These are phyloP conservation scores for Tetragonisca angustula DNA, from an alignment of 2,888 invertebrate species.

Conservation along the genomic window DNA sequence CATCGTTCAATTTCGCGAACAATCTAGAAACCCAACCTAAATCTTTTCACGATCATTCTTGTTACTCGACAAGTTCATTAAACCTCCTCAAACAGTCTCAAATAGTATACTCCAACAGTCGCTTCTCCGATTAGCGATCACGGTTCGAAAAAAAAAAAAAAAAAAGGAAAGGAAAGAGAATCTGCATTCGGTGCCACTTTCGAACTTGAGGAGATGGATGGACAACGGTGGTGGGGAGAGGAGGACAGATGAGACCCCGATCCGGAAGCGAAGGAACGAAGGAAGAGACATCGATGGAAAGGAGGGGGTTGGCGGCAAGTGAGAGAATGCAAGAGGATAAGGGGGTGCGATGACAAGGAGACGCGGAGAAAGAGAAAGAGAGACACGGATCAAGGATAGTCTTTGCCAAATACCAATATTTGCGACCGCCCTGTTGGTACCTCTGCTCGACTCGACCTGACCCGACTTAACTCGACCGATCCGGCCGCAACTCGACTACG, in stretches of 20 bases:
- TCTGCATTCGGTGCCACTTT: background rate
- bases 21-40: too few species aligned
- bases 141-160: background rate
- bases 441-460: constrained; percentile 81
- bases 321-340: constrained; percentile 64
- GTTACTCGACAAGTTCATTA: background rate
- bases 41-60: background rate
- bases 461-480: constrained; percentile 80
- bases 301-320: constrained; percentile 58
- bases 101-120: background rate
- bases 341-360: constrained; percentile 69
- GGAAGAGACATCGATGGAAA: constrained; percentile 60
- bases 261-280: constrained; percentile 47
- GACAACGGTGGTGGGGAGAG: constrained; percentile 9
- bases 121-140: background rate
- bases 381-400: constrained; percentile 83
- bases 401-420: constrained; percentile 84
- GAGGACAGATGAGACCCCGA: constrained; percentile 21
- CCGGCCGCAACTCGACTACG: constrained; percentile 78
- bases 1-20: too few species aligned
- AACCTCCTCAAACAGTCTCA: background rate
- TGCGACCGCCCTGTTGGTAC: constrained; percentile 84
- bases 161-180: too few species aligned
- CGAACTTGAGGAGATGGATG: constrained; percentile 3
- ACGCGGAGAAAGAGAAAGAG: constrained; percentile 78